phyloP scores from a whole-genome alignment of 2,888 invertebrate species.

The Drosophila phalerata region DNA sequence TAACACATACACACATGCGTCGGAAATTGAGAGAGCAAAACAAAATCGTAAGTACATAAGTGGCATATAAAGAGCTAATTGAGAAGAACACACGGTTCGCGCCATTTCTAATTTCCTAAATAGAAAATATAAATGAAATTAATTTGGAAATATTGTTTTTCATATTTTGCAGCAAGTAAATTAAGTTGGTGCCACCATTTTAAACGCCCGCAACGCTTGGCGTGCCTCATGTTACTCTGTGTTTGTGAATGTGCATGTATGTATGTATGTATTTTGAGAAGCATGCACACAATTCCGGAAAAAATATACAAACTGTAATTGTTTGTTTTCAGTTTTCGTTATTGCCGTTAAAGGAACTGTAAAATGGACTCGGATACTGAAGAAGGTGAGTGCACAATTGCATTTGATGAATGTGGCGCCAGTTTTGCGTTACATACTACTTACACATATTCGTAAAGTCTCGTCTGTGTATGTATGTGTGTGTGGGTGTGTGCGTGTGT shows the following conservation, averaged over 20 bases:
- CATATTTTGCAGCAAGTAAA: conserved; percentile 17
- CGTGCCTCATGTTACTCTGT: conserved; percentile 21
- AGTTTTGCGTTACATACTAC: conserved; percentile 2
- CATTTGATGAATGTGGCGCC: conserved; percentile 7
- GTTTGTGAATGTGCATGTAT: conserved; percentile 14
- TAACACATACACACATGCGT: conserved; percentile 29
- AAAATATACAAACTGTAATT: conserved; percentile 37
- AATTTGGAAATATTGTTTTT: neutral
- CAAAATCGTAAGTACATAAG: conserved; percentile 44
- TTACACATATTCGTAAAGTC: conserved; percentile 2
- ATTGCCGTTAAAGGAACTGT: conserved; percentile 4
- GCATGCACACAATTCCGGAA: conserved; percentile 30
- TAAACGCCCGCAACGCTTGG: conserved; percentile 21
- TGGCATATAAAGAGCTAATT: conserved; percentile 40
- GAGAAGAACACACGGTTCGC: conserved; percentile 50
- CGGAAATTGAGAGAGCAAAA: conserved; percentile 42
- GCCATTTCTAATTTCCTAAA: conserved; percentile 37
- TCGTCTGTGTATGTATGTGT: neutral
- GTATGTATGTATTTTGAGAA: conserved; percentile 18
- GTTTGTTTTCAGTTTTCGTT: conserved; percentile 25
- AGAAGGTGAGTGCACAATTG: conserved; percentile 45
- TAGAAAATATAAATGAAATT: conserved; percentile 22
- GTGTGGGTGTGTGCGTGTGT: conserved; percentile 36
- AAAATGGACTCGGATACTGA: conserved; percentile 51
- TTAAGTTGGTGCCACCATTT: conserved; percentile 6